Conservation (phyloP, 2,113 vertebrate genomes). For the Antechinus stuartii region DNA sequence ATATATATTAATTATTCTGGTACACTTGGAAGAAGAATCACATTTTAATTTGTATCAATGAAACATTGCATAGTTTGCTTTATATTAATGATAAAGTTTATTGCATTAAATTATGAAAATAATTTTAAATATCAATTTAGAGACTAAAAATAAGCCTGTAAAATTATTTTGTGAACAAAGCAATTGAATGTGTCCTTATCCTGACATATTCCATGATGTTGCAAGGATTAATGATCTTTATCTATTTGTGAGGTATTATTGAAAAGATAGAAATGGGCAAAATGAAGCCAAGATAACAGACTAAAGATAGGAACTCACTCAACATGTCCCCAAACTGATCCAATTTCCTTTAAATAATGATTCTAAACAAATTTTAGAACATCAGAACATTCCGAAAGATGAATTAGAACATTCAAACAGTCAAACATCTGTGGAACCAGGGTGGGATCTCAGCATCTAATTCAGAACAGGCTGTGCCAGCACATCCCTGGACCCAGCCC, state of each 20-base stretch:
- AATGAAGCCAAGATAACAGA: no score
- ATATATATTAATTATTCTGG: slow-evolving; percentile 68
- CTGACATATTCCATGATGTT: background rate
- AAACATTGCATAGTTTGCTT: slow-evolving; percentile 57
- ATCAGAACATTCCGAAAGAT: no score
- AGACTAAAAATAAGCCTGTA: background rate
- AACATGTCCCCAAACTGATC: no score
- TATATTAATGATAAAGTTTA: slow-evolving; percentile 42
- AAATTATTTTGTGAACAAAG: background rate
- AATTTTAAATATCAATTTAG: slow-evolving; percentile 15
- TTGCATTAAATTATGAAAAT: background rate
- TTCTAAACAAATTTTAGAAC: no score
- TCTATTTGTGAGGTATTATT: background rate
- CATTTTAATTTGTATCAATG: slow-evolving; percentile 62
- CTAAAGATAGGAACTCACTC: no score
- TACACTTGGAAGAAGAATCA: slow-evolving; percentile 51
- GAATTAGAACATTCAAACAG: no score
- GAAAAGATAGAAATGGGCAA: background rate
- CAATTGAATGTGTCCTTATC: background rate
- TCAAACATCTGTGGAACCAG: no score
- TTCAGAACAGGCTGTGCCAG: no score
- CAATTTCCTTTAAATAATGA: no score
- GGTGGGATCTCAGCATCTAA: no score
- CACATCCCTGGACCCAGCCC: no score
- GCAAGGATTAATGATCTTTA: background rate